These are phyloP conservation scores for Phortica okadai DNA, from an alignment of 2,888 invertebrate species.

Conservation along the genomic window DNA sequence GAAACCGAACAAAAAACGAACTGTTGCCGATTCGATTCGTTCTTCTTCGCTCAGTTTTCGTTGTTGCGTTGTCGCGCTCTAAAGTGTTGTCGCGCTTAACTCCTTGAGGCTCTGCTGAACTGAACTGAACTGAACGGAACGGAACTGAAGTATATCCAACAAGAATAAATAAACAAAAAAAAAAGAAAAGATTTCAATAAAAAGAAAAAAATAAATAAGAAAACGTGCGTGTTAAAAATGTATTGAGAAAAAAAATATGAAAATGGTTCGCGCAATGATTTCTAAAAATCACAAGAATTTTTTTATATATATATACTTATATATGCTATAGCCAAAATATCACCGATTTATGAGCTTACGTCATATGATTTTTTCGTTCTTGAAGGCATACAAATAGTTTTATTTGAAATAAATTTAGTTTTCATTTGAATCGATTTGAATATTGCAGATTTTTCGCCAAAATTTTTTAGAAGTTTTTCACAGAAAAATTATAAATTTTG, in stretches of 20 bases:
- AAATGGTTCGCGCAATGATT: too few species aligned
- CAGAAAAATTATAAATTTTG: too few species aligned
- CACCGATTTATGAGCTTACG: constrained; percentile 27
- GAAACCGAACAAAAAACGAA: too few species aligned
- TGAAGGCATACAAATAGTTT: neutral
- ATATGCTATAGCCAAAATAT: constrained; percentile 2
- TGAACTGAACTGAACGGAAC: too few species aligned
- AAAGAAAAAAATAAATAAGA: too few species aligned
- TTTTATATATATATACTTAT: neutral
- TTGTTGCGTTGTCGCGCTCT: neutral
- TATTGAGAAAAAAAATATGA: too few species aligned
- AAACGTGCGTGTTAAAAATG: too few species aligned
- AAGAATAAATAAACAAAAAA: too few species aligned
- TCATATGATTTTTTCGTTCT: constrained; percentile 18
- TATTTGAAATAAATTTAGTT: neutral
- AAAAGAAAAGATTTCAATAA: too few species aligned
- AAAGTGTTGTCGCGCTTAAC: too few species aligned
- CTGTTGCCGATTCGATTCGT: neutral
- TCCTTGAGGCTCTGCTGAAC: too few species aligned
- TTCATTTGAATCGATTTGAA: neutral
- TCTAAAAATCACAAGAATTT: neutral
- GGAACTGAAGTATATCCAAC: too few species aligned
- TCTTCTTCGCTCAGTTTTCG: neutral
- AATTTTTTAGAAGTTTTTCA: neutral
- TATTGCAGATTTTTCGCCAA: neutral